phyloP scores from a whole-genome alignment of 2,888 invertebrate species.

The Phasia obesa region DNA sequence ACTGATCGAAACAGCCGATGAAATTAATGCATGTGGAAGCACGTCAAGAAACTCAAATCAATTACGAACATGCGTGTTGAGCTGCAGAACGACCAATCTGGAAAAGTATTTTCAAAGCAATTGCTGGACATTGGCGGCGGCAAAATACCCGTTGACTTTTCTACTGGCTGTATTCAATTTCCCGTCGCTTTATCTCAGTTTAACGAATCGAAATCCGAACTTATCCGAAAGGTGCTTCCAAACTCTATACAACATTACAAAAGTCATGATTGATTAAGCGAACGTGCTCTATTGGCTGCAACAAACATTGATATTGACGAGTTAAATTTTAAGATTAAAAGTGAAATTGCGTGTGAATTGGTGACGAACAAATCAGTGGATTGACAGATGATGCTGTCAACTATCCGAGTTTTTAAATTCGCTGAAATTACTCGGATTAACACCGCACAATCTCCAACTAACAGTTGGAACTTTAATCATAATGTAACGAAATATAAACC shows the following conservation, averaged over 20 bases:
- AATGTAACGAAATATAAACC: slow-evolving; percentile 4
- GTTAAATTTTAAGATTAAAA: neutral
- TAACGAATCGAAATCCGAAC: too few relatives aligned
- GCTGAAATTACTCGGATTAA: slow-evolving; percentile 14
- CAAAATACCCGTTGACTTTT: too few relatives aligned
- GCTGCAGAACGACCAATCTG: neutral
- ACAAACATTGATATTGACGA: too few relatives aligned
- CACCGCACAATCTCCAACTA: slow-evolving; percentile 21
- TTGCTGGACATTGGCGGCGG: neutral
- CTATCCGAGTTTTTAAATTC: slow-evolving; percentile 21
- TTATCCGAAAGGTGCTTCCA: too few relatives aligned
- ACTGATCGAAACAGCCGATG: too few relatives aligned
- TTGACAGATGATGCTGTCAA: neutral
- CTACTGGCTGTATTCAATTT: too few relatives aligned
- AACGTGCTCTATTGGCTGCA: too few relatives aligned
- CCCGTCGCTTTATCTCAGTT: too few relatives aligned
- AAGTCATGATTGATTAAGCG: too few relatives aligned
- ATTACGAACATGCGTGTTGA: neutral
- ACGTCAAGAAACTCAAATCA: neutral
- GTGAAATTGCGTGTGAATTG: neutral
- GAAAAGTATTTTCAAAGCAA: neutral
- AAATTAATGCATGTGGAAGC: neutral
- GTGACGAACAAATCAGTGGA: slow-evolving; percentile 2
- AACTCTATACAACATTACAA: too few relatives aligned
- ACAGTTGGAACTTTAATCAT: slow-evolving; percentile 17